Base-by-base conservation (phyloP, 2,113 vertebrate species). In the Paraplagusia blochii region DNA sequence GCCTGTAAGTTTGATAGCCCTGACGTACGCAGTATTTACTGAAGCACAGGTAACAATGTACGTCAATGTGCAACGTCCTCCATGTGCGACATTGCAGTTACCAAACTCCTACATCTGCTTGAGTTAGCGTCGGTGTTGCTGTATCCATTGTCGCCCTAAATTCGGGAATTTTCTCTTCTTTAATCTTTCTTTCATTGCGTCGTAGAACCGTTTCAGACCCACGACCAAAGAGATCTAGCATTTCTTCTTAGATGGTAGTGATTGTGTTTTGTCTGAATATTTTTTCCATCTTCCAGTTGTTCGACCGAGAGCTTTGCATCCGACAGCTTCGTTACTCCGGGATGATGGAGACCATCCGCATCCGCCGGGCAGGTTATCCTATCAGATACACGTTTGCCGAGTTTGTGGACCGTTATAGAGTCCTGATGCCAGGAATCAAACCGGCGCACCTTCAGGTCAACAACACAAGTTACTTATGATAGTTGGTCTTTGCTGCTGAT, bases 321-420 rank as follows among this genome's bases (percentile, higher is more conserved):
- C 93, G 97, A 35, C 96, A 99, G 90, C 91, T 99, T 74, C 84
- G 97, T 1, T 99, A 98, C 76, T 99, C 96, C 0, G 97, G 97
- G 47, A 99, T 99, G 96, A 98, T 99, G 97, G 95, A 99, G 86
- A 99, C 97, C 36, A 99, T 99, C 79, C 90, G 97, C 52, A 99
- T 99, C 75, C 90, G 96, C 22, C 86, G 95, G 0, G 97, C 95
- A 0, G 97, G 97, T 1, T 99, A 99, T 60, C 97, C 97, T 45
- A 99, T 99, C 81, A 92, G 97, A 60, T 96, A 99, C 86, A 95
- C 92, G 0, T 99, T 99, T 0, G 91, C 91, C 9, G 95, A 99
- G 86, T 98, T 99, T 0, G 96, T 99, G 73, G 97, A 99, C 61
- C 90, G 97, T 0, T 99, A 98, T 80, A 82, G 96, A 0, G 95